Conservation (phyloP, 2,113 vertebrate genomes). For the Charadrius vociferus region DNA sequence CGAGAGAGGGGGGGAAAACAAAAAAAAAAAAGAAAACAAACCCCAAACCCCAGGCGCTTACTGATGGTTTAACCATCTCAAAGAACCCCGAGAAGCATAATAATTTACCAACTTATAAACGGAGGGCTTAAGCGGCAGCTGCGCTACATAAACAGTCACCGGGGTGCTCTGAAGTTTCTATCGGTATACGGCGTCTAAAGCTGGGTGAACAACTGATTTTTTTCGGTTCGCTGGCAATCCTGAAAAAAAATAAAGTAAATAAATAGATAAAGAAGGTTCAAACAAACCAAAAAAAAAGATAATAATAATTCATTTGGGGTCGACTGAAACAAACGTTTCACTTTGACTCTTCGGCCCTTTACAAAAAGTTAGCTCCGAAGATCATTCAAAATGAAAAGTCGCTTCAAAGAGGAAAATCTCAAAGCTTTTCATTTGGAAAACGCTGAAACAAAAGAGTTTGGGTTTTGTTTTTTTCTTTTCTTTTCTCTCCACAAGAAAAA, state of each 20-base stretch:
- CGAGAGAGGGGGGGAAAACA: no score
- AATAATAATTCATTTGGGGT: background rate
- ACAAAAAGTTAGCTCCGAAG: background rate
- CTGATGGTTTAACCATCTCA: background rate
- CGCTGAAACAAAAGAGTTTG: background rate
- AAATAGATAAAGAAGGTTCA: background rate
- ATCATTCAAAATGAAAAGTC: background rate
- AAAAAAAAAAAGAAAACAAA: background rate
- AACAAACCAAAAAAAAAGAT: background rate
- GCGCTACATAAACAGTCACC: background rate
- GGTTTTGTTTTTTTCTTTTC: background rate
- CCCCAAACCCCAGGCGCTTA: background rate
- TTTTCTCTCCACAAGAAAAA: background rate
- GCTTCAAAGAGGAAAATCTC: background rate
- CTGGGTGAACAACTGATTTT: slow-evolving; percentile 57
- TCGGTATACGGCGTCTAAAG: background rate
- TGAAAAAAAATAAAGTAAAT: background rate
- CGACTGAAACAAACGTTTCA: background rate
- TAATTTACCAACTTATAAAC: background rate
- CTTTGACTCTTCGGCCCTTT: slow-evolving; percentile 1
- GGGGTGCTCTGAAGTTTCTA: background rate
- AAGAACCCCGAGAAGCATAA: background rate
- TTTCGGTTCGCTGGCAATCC: slow-evolving; percentile 9
- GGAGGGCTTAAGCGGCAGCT: slow-evolving; percentile 39
- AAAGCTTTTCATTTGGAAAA: background rate